These are phyloP conservation scores for Hippolais icterina DNA, from an alignment of 2,113 vertebrate genomes.

Conservation along the genomic window DNA sequence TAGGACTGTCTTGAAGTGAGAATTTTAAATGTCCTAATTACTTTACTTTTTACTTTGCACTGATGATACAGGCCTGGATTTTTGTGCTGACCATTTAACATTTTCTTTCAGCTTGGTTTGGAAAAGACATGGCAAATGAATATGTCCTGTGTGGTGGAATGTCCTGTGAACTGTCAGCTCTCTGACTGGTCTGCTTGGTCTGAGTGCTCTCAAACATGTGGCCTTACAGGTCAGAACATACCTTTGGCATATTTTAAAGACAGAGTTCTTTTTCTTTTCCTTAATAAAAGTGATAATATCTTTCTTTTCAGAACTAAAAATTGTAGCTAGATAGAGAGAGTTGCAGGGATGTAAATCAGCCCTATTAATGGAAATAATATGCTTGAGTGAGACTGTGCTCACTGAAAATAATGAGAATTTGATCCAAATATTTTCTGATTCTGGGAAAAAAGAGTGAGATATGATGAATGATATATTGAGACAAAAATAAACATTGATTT, in stretches of 20 bases:
- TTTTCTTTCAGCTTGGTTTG: constrained; percentile 81
- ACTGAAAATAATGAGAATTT: not conserved
- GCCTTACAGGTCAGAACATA: constrained; percentile 84
- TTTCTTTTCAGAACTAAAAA: not conserved
- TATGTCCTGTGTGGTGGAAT: constrained; percentile 89
- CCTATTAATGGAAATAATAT: not conserved
- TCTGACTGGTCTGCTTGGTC: constrained; percentile 96
- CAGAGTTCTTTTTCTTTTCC: not conserved
- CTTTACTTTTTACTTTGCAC: not conserved
- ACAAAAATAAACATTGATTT: not conserved
- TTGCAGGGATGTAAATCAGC: not conserved
- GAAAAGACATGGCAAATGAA: constrained; percentile 97
- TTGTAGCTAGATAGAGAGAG: not conserved
- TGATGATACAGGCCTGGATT: not conserved
- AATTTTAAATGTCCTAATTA: not conserved
- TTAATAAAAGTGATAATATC: not conserved
- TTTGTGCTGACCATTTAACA: not conserved
- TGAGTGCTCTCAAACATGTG: constrained; percentile 90
- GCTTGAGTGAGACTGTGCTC: not conserved
- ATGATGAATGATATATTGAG: not conserved
- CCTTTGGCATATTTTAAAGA: not conserved
- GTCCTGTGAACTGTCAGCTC: constrained; percentile 96
- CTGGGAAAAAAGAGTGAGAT: not conserved
- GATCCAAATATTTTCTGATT: not conserved
- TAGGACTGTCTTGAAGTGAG: not conserved